phyloP scores from a whole-genome alignment of 2,888 invertebrate species.

The Chloroclystis v-ata region DNA sequence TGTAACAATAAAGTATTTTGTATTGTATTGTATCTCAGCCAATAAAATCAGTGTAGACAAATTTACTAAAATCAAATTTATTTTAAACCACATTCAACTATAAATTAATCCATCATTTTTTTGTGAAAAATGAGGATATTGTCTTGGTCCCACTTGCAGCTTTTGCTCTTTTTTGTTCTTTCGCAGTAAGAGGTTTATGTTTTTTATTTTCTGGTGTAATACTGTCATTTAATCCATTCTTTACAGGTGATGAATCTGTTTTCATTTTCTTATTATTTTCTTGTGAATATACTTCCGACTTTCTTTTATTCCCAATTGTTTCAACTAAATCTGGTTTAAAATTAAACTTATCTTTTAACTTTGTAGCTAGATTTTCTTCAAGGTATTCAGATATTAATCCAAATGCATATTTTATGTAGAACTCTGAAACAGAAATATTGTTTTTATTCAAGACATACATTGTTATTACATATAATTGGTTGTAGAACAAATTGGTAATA shows the following conservation, averaged over 20 bases:
- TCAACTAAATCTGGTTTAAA: constrained; percentile 79
- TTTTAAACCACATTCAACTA: too few species aligned
- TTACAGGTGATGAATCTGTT: constrained; percentile 49
- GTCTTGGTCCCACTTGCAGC: constrained; percentile 88
- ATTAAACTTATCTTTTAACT: constrained; percentile 81
- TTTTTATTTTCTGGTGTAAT: constrained; percentile 62
- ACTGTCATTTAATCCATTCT: constrained; percentile 44
- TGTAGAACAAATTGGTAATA: too few species aligned
- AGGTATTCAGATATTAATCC: constrained; percentile 89
- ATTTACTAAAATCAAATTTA: not conserved
- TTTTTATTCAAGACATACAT: not conserved
- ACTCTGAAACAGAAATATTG: constrained; percentile 69
- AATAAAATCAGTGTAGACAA: too few species aligned
- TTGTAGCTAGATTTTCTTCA: constrained; percentile 81
- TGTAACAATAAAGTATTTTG: too few species aligned
- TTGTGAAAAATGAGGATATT: constrained; percentile 76
- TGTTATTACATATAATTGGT: too few species aligned
- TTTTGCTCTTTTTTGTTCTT: constrained; percentile 86
- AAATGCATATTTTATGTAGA: constrained; percentile 84
- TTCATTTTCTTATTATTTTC: constrained; percentile 62
- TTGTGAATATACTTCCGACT: constrained; percentile 62
- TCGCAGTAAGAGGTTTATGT: constrained; percentile 78
- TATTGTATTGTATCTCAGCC: too few species aligned
- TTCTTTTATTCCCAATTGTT: constrained; percentile 72
- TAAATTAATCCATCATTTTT: constrained; percentile 11